These are phyloP conservation scores for Hirundichthys speculiger DNA, from an alignment of 2,113 vertebrate genomes.

Conservation along the genomic window DNA sequence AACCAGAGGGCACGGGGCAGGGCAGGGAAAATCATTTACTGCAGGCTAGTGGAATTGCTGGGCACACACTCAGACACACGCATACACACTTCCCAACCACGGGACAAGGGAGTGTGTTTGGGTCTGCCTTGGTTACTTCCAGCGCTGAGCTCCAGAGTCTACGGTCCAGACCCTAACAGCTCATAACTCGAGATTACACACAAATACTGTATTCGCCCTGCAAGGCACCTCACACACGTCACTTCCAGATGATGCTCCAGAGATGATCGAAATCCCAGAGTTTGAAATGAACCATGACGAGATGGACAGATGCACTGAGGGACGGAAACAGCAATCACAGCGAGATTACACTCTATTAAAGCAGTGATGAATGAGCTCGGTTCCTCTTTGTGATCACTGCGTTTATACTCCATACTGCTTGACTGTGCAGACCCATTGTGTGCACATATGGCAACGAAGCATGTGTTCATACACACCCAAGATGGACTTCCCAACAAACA, in stretches of 20 bases:
- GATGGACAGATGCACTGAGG: slow-evolving; percentile 48
- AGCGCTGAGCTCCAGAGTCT: slow-evolving; percentile 39
- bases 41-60: slow-evolving; percentile 31
- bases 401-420: slow-evolving; percentile 26
- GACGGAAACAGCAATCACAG: slow-evolving; percentile 49
- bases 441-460: slow-evolving; percentile 25
- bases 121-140: slow-evolving; percentile 56
- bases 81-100: background rate
- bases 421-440: slow-evolving; percentile 25
- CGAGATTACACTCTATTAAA: slow-evolving; percentile 50
- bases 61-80: too few relatives aligned
- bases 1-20: slow-evolving; percentile 45
- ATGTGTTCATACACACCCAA: slow-evolving; percentile 40
- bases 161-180: slow-evolving; percentile 66
- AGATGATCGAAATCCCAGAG: slow-evolving; percentile 58
- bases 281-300: slow-evolving; percentile 27
- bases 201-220: slow-evolving; percentile 49
- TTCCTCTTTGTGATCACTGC: slow-evolving; percentile 39
- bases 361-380: slow-evolving; percentile 48
- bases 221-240: slow-evolving; percentile 43
- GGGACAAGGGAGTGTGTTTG: slow-evolving; percentile 38
- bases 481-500: slow-evolving; percentile 44
- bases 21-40: slow-evolving; percentile 46
- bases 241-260: slow-evolving; percentile 47
- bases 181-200: slow-evolving; percentile 67